Evolutionary conservation across 1,140 invertebrate genomes (phyloP).

Genomic region (Babylonia areolata): DNA sequence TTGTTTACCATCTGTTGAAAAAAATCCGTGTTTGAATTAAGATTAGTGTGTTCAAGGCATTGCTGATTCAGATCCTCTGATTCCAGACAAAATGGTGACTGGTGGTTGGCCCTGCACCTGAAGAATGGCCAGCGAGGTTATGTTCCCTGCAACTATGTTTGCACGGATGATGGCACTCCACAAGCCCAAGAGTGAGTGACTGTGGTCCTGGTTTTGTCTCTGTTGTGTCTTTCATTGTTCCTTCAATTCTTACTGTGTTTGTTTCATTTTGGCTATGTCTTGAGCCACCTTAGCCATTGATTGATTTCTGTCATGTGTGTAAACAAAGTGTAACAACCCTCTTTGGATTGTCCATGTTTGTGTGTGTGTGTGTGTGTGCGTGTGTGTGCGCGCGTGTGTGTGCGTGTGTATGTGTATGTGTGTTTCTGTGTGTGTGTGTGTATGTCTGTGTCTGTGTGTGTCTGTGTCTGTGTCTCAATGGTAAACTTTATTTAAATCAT

Average conservation of each 20-base stretch:
- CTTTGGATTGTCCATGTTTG: too few species aligned
- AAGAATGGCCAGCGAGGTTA: constrained; percentile 66
- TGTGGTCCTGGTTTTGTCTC: too few species aligned
- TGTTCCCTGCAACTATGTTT: constrained; percentile 76
- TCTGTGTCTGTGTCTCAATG: too few species aligned
- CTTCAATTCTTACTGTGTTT: neutral
- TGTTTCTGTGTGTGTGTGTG: neutral
- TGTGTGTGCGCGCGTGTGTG: neutral
- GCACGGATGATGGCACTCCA: constrained; percentile 68
- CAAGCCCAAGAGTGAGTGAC: constrained; percentile 72
- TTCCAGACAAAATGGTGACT: constrained; percentile 56
- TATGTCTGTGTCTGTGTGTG: neutral
- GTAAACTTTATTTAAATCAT: too few species aligned
- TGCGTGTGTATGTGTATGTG: neutral
- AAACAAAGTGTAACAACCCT: too few species aligned
- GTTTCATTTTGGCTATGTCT: too few species aligned
- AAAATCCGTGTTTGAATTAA: neutral
- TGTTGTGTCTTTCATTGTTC: neutral
- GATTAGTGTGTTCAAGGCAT: neutral
- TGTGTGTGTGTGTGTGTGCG: neutral
- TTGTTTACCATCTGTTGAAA: too few species aligned
- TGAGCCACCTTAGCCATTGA: too few species aligned
- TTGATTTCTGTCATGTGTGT: too few species aligned
- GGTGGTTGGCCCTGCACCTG: constrained; percentile 73
- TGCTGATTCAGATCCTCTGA: too few species aligned